Evolutionary conservation across 2,888 invertebrate species (phyloP).

Genomic region (Lasiommata megera): DNA sequence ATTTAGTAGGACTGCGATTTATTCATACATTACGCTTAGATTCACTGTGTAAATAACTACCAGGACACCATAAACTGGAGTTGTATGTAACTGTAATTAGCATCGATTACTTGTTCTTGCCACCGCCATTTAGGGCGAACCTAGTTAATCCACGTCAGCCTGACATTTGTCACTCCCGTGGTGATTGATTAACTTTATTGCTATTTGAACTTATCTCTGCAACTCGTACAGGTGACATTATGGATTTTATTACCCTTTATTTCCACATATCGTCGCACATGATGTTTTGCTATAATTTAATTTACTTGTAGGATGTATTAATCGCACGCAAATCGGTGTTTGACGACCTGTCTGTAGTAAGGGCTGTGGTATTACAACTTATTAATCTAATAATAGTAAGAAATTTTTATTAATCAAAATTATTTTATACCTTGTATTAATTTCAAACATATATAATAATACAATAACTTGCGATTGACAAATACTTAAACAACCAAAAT

Average conservation of each 20-base stretch:
- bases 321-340: background rate
- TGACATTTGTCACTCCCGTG: slow-evolving; percentile 23
- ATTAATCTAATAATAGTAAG: no score
- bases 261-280: background rate
- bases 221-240: background rate
- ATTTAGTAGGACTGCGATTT: background rate
- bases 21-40: no score
- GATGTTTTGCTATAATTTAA: slow-evolving; percentile 7
- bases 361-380: no score
- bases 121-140: slow-evolving; percentile 18
- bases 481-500: no score
- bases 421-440: no score
- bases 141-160: slow-evolving; percentile 13
- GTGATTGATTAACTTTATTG: slow-evolving; percentile 23
- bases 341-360: no score
- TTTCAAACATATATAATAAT: no score
- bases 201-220: background rate
- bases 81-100: slow-evolving; percentile 30
- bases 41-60: slow-evolving; percentile 6
- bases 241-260: slow-evolving; percentile 9
- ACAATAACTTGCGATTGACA: no score
- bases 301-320: background rate
- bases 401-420: no score
- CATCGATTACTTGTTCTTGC: slow-evolving; percentile 26
- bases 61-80: slow-evolving; percentile 18